These are phyloP conservation scores for Halictus rubicundus DNA, from an alignment of 1,140 invertebrate species.

Conservation along the genomic window DNA sequence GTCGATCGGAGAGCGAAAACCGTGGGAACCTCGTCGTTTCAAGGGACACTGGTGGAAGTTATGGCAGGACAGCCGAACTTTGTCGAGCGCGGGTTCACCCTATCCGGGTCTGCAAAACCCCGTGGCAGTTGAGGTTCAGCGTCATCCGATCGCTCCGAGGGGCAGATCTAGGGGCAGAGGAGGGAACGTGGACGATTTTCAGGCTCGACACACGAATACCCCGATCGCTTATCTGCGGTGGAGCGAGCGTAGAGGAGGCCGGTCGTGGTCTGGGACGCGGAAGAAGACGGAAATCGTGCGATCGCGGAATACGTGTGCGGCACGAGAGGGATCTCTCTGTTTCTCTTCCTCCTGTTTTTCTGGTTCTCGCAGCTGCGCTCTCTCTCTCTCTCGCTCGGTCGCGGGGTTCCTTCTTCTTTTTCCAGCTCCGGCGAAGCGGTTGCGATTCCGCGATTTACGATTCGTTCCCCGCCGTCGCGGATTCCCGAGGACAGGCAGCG, in stretches of 20 bases:
- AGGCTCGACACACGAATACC: constrained; percentile 13
- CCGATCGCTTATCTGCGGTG: constrained; percentile 30
- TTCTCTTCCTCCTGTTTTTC: too few relatives aligned
- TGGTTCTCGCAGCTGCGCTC: background rate
- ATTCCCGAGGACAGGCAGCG: constrained; percentile 67
- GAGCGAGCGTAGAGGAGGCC: constrained; percentile 12
- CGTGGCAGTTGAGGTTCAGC: background rate
- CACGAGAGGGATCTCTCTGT: constrained; percentile 17
- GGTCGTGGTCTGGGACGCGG: constrained; percentile 29
- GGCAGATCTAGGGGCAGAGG: background rate
- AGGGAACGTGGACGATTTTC: constrained; percentile 11
- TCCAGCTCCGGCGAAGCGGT: constrained; percentile 42
- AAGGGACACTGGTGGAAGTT: too few relatives aligned
- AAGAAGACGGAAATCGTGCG: constrained; percentile 55
- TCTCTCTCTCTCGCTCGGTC: constrained; percentile 36
- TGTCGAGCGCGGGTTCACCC: background rate
- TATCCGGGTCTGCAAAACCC: background rate
- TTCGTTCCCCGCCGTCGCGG: constrained; percentile 62
- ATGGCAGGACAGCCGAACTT: background rate
- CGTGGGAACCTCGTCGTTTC: too few relatives aligned
- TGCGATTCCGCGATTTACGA: constrained; percentile 70
- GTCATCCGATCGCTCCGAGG: background rate
- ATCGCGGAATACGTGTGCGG: constrained; percentile 47
- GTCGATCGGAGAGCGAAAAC: too few relatives aligned
- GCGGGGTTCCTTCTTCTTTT: constrained; percentile 38